Conservation (phyloP, 2,888 invertebrate species). For the Harpalus rufipes region DNA sequence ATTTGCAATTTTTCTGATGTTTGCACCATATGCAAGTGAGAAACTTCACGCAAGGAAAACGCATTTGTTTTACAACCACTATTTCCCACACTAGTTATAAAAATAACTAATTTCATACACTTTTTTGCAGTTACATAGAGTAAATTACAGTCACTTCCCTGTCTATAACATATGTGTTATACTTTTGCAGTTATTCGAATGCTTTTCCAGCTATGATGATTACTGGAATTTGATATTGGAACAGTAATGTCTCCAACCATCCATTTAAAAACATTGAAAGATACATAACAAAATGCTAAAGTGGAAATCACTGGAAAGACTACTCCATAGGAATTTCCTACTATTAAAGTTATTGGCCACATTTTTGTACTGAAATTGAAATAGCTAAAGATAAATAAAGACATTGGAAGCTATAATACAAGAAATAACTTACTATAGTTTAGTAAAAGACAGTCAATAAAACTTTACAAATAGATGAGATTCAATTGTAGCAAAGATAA, state of each 20-base stretch:
- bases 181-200: conserved; percentile 78
- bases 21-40: no score
- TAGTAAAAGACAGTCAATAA: conserved; percentile 6
- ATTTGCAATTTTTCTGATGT: no score
- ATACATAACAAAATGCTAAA: conserved; percentile 77
- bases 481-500: conserved; percentile 9
- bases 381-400: background rate
- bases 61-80: no score
- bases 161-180: conserved; percentile 54
- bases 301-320: conserved; percentile 77
- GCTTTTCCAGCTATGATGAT: conserved; percentile 79
- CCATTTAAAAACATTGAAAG: conserved; percentile 76
- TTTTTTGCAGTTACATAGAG: no score
- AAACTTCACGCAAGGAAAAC: no score
- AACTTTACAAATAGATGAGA: conserved; percentile 13
- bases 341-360: conserved; percentile 59
- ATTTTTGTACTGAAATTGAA: conserved; percentile 9
- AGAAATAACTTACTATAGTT: conserved; percentile 5
- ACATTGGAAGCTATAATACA: background rate
- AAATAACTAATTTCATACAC: no score
- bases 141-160: no score
- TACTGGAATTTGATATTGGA: conserved; percentile 78
- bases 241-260: conserved; percentile 77
- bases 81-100: no score
- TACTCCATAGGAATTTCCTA: conserved; percentile 72